Percentiles rank a stretch among this genome's conserved stretches.
phyloP scores from a whole-genome alignment of 2,797 vertebrate species.

The Lemur catta region DNA sequence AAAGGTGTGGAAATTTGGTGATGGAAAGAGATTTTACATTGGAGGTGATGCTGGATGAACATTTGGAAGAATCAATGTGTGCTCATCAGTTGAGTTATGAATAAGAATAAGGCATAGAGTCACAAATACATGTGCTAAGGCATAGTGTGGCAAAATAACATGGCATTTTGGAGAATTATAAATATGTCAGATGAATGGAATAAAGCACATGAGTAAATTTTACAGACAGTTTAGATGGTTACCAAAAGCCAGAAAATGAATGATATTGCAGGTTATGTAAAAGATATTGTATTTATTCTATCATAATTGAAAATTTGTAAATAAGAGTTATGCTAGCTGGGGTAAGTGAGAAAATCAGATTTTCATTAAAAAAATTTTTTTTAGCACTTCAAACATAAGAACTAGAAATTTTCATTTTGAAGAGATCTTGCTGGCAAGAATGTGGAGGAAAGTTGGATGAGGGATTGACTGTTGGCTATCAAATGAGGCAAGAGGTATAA shows the following conservation, averaged over 20 bases:
- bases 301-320: background rate
- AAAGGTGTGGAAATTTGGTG: background rate
- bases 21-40: background rate
- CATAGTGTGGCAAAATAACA: background rate
- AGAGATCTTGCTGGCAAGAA: background rate
- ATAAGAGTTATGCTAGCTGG: background rate
- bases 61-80: background rate
- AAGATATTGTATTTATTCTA: background rate
- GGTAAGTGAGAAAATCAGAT: background rate
- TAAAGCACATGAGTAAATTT: background rate
- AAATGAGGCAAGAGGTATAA: background rate
- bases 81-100: background rate
- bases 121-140: background rate
- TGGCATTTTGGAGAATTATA: background rate
- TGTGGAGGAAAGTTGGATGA: background rate
- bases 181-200: background rate
- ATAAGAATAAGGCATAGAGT: background rate
- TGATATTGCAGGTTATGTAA: background rate
- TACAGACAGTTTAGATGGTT: background rate
- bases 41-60: background rate
- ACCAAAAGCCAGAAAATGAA: background rate
- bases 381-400: background rate
- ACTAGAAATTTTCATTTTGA: slow-evolving; percentile 9
- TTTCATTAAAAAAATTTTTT: background rate
- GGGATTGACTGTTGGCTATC: background rate